Conservation (phyloP, 2,888 invertebrate genomes). For the Tridacna gigas region DNA sequence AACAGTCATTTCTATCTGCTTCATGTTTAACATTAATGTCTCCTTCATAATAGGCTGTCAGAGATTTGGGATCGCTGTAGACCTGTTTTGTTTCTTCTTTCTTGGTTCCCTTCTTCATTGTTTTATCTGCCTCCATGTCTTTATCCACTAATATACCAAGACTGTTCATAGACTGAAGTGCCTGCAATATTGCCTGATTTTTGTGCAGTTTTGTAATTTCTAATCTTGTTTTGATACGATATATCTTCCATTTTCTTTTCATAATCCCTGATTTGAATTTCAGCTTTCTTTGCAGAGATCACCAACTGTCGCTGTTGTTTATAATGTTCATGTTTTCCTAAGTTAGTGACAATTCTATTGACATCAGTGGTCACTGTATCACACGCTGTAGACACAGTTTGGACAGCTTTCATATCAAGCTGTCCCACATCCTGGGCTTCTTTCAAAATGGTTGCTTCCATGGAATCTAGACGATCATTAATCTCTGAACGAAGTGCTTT, state of each 20-base stretch:
- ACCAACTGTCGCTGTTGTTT: conserved; percentile 5
- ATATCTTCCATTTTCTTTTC: background rate
- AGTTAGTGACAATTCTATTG: background rate
- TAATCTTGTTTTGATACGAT: background rate
- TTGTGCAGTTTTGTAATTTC: background rate
- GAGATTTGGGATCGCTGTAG: too few species aligned
- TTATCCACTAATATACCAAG: background rate
- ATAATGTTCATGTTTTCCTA: background rate
- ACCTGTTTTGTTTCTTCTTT: too few species aligned
- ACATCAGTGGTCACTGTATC: background rate
- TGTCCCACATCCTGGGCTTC: background rate
- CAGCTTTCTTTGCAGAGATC: background rate
- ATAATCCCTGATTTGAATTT: background rate
- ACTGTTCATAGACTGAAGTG: background rate
- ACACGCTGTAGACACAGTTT: background rate
- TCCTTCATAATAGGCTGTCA: too few species aligned
- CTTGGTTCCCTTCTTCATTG: too few species aligned
- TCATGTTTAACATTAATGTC: too few species aligned
- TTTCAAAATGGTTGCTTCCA: background rate
- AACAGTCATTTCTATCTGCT: background rate
- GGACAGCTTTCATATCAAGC: background rate
- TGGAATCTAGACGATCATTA: background rate
- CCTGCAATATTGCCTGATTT: background rate
- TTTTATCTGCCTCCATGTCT: background rate
- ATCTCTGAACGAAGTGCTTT: background rate